phyloP scores from a whole-genome alignment of 2,113 vertebrate genomes.

The Trogon melanurus region DNA sequence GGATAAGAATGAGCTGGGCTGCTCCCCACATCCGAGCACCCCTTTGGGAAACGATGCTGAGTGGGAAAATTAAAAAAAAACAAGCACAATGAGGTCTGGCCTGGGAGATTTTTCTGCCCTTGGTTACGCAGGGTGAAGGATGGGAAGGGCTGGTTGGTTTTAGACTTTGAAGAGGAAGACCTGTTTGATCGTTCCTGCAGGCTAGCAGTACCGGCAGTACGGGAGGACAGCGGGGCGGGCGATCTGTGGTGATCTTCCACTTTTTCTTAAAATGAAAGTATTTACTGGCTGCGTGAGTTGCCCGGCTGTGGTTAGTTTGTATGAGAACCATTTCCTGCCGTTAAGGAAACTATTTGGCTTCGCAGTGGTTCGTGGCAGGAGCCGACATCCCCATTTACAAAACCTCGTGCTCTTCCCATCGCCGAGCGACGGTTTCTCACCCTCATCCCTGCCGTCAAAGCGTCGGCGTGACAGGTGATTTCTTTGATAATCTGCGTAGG shows the following conservation, averaged over 20 bases:
- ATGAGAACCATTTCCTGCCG: conserved; percentile 73
- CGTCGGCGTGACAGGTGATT: not conserved
- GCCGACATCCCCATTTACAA: not conserved
- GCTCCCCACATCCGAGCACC: not conserved
- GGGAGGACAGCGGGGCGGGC: not conserved
- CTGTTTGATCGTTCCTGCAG: not conserved
- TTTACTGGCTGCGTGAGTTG: conserved; percentile 58
- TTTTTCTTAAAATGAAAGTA: conserved; percentile 46
- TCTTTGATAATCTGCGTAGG: not conserved
- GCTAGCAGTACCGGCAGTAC: no score
- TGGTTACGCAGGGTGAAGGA: not conserved
- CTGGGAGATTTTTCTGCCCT: not conserved
- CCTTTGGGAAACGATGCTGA: not conserved
- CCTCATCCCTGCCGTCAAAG: not conserved
- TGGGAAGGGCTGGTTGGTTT: not conserved
- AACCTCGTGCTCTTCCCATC: not conserved
- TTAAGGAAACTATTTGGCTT: conserved; percentile 40
- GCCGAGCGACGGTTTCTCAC: not conserved
- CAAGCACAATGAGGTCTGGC: not conserved
- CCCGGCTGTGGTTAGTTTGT: conserved; percentile 65
- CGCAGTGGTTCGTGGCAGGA: not conserved
- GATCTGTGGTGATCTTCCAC: conserved; percentile 26
- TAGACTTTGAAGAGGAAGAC: not conserved
- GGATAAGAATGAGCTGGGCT: not conserved
- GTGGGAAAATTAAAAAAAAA: not conserved